Percentiles rank a stretch among this genome's conserved stretches.
phyloP scores from a whole-genome alignment of 2,797 vertebrate species.

The Cetoscarus ocellatus region DNA sequence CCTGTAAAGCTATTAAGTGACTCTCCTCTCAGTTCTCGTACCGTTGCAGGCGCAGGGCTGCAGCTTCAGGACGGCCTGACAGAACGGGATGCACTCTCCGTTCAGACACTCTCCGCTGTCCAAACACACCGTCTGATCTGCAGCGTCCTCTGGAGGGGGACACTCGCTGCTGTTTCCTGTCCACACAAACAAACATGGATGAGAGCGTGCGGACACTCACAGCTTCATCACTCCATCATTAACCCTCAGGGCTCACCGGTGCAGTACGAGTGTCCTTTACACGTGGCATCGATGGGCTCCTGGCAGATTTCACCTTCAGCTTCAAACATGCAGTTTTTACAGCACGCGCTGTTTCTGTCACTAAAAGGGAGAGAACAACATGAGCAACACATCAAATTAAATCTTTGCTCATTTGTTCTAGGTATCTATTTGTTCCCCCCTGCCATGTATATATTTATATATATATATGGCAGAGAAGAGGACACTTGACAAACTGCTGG shows the following conservation, averaged over 20 bases:
- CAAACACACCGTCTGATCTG: conserved; percentile 89
- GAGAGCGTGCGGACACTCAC: neutral
- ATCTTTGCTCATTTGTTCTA: too few species aligned
- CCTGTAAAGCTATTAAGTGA: neutral
- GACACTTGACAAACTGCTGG: too few species aligned
- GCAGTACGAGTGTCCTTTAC: conserved; percentile 94
- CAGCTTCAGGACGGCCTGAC: conserved; percentile 86
- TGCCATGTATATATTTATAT: too few species aligned
- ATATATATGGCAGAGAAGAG: too few species aligned
- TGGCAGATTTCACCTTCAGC: conserved; percentile 91
- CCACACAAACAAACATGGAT: conserved; percentile 8
- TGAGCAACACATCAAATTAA: neutral
- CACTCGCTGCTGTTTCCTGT: conserved; percentile 93
- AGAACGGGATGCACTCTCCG: conserved; percentile 95
- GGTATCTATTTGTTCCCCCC: too few species aligned
- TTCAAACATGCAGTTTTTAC: conserved; percentile 91
- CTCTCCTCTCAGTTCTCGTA: conserved; percentile 53
- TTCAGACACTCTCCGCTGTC: conserved; percentile 91
- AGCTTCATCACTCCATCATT: neutral
- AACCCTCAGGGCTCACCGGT: conserved; percentile 84
- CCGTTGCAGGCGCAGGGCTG: conserved; percentile 93
- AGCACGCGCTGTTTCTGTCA: conserved; percentile 97
- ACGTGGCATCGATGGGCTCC: conserved; percentile 95
- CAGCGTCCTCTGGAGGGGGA: conserved; percentile 90
- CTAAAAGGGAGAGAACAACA: conserved; percentile 65